Base-by-base conservation (phyloP, 2,113 vertebrate species). In the Andinoacara biseriatus region DNA sequence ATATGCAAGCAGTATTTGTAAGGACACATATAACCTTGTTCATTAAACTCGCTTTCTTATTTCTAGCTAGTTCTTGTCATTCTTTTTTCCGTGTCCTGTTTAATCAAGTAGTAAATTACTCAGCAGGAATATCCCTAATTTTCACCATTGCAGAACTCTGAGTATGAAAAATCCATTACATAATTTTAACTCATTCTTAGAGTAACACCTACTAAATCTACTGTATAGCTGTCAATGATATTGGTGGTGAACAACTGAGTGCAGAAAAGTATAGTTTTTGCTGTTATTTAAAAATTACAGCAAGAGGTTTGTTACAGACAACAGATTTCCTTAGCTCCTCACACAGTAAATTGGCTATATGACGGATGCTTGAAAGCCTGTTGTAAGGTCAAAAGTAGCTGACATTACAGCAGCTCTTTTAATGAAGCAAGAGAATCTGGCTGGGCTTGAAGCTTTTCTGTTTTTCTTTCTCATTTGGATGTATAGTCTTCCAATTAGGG, bases 381-480 rank as follows among this genome's bases (percentile, higher is more conserved):
- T 57, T 72, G n/a, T 43, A 18, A 62, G 38, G 17, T 78, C 46
- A 62, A 2, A 78, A 52, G 61, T 75, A 62, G 31, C 59, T 80
- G 58, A 65, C 26, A 60, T 81, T 58, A 38, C 33, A 60, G 40
- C 35, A 67, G 63, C 54, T 74, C 33, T 69, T 62, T 61, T 65
- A 67, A 85, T 40, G 6, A 81, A 58, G 40, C 80, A 20, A 2
- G 46, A 5, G 33, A 35, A 15, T 74, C 35, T 81, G 17, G 11
- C 49, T 74, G 38, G 24, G 24, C 40, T 65, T 29, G 54, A 56
- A 11, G 11, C 3, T 38, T 57, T 24, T 14, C 2, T 1, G 5
- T 29, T 76, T 26, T 40, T 72, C 33, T 7, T 56, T 7, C 2
- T 52, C 14, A 14, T 2, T 52, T 54, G 11, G 3, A 10, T 56